phyloP scores from a whole-genome alignment of 2,888 invertebrate genomes.

The Drosophila basisetae region DNA sequence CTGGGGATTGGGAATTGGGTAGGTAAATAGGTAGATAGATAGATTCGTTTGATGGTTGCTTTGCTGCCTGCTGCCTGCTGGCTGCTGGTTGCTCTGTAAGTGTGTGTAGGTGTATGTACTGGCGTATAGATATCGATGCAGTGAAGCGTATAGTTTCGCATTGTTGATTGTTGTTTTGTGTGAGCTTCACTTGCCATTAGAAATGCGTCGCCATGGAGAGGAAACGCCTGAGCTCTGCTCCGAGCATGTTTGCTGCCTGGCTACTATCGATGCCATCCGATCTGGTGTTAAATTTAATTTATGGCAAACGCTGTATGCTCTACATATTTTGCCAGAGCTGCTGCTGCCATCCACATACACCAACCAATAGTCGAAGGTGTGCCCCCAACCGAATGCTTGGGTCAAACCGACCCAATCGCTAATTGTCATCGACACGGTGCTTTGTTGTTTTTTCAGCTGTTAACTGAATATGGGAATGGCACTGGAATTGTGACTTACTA shows the following conservation, averaged over 20 bases:
- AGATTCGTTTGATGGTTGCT: slow-evolving; percentile 7
- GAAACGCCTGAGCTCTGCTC: slow-evolving; percentile 16
- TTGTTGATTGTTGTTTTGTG: slow-evolving; percentile 59
- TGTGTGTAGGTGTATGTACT: slow-evolving; percentile 1
- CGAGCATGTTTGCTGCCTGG: slow-evolving; percentile 6
- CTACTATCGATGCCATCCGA: slow-evolving; percentile 66
- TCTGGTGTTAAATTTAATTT: slow-evolving; percentile 82
- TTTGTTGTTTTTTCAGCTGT: slow-evolving; percentile 67
- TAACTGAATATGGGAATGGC: slow-evolving; percentile 65
- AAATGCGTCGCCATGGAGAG: slow-evolving; percentile 57
- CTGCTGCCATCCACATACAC: slow-evolving; percentile 19
- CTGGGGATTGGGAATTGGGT: slow-evolving; percentile 24
- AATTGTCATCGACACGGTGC: slow-evolving; percentile 78
- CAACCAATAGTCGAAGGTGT: slow-evolving; percentile 54
- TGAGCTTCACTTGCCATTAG: slow-evolving; percentile 77
- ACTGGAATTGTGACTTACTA: slow-evolving; percentile 31
- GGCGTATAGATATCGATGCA: slow-evolving; percentile 45
- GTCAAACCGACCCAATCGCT: slow-evolving; percentile 71
- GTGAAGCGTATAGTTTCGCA: slow-evolving; percentile 71
- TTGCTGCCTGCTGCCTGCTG: neutral
- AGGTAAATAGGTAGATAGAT: slow-evolving; percentile 36
- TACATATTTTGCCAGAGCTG: slow-evolving; percentile 69
- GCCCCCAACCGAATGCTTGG: slow-evolving; percentile 42
- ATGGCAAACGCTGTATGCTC: slow-evolving; percentile 80
- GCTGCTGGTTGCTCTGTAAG: neutral